phyloP scores from a whole-genome alignment of 2,797 vertebrate species.

The Gephyroberyx darwinii region DNA sequence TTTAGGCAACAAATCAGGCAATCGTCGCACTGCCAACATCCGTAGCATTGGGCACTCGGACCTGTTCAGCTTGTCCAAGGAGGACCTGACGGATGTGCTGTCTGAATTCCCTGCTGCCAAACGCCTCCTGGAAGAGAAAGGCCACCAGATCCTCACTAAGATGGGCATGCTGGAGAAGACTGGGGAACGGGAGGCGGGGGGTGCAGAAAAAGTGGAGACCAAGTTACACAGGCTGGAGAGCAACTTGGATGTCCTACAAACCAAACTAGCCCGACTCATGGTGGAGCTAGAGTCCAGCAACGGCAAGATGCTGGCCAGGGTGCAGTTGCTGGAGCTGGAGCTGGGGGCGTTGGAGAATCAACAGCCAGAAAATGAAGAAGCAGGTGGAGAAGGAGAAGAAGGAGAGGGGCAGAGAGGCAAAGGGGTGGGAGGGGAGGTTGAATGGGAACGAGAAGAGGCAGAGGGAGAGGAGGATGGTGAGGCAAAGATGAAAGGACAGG shows the following conservation, averaged over 20 bases:
- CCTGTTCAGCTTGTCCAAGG: conserved; percentile 94
- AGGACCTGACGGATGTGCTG: conserved; percentile 88
- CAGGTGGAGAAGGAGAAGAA: conserved; percentile 23
- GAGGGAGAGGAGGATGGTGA: conserved; percentile 58
- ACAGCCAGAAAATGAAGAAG: conserved; percentile 20
- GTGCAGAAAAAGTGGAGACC: conserved; percentile 76
- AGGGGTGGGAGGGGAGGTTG: conserved; percentile 58
- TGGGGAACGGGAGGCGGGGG: conserved; percentile 54
- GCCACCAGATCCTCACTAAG: conserved; percentile 89
- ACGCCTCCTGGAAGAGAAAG: conserved; percentile 88
- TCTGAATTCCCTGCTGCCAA: conserved; percentile 90
- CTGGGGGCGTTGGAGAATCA: conserved; percentile 55
- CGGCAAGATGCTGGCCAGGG: conserved; percentile 74
- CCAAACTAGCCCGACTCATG: conserved; percentile 85
- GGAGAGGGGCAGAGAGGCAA: conserved; percentile 46
- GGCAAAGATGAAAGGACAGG: conserved; percentile 18
- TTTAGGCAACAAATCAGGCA: conserved; percentile 91
- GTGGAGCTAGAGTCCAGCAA: conserved; percentile 83
- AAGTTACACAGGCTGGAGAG: conserved; percentile 84
- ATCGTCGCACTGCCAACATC: conserved; percentile 94
- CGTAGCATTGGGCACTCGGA: conserved; percentile 93
- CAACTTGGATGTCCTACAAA: conserved; percentile 84
- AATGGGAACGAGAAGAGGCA: conserved; percentile 65
- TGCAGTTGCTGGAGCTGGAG: conserved; percentile 74
- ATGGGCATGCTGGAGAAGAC: conserved; percentile 88